phyloP scores from a whole-genome alignment of 2,797 vertebrate genomes.

The Percopsis omiscomaycus region DNA sequence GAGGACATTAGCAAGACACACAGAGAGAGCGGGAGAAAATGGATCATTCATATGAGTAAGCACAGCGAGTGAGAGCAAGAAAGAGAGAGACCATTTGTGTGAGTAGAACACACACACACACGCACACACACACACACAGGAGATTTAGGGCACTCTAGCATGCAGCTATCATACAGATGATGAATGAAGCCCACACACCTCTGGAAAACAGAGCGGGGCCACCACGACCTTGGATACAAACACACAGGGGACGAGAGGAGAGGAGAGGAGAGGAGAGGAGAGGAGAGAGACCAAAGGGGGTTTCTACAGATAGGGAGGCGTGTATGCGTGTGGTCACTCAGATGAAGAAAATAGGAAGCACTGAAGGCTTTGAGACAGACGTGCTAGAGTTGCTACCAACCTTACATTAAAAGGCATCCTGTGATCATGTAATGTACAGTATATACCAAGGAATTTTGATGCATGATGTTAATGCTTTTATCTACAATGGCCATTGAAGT shows the following conservation, averaged over 20 bases:
- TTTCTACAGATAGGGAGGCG: constrained; percentile 11
- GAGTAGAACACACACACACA: constrained; percentile 12
- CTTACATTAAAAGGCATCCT: no score
- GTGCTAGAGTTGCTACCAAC: constrained; percentile 6
- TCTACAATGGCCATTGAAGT: no score
- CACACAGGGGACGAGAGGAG: constrained; percentile 50
- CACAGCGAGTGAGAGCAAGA: neutral
- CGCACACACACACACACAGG: constrained; percentile 43
- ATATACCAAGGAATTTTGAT: no score
- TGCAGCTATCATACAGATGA: constrained; percentile 23
- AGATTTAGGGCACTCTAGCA: constrained; percentile 63
- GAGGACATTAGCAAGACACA: neutral
- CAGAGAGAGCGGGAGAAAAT: constrained; percentile 1
- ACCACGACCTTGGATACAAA: constrained; percentile 69
- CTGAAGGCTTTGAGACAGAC: constrained; percentile 7
- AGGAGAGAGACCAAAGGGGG: constrained; percentile 6
- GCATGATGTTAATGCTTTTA: no score
- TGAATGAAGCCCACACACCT: constrained; percentile 57
- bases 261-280: constrained; percentile 12
- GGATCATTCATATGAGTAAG: constrained; percentile 8
- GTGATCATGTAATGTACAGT: no score
- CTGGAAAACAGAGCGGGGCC: constrained; percentile 60
- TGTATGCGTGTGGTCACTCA: constrained; percentile 30
- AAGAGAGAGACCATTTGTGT: constrained; percentile 33
- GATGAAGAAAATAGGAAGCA: constrained; percentile 11